Evolutionary conservation across 2,888 invertebrate species (phyloP), one percentile per base, ranked within the genome.

Genomic region (Seira sanloemensis): DNA sequence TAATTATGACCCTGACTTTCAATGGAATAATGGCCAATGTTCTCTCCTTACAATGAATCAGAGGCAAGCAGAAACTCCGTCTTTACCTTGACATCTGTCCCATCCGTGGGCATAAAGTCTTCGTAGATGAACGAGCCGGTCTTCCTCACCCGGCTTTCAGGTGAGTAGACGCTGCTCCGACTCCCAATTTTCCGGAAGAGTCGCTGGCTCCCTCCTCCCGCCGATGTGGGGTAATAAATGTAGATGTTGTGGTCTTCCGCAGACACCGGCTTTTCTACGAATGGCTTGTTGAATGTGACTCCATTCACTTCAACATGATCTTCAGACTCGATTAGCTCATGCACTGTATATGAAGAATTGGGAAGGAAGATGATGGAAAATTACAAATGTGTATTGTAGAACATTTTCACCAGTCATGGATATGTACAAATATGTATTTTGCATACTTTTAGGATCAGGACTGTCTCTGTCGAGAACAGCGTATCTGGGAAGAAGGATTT

Each of bases 81-180:
- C n/a, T 85, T 84, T 89, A 93, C 94, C 92, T 94, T 94, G 1
- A 95, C 94, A 91, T 94, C 94, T 2, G 94, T 94, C 2, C 99
- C 99, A 93, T 99, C 99, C 50, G 99, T 99, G 4, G 99, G 99
- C 98, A 99, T 99, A 92, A 99, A 99, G 92, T 99, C 99, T 93
- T 99, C 99, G 91, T 99, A 99, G 91, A 99, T 98, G 92, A 97
- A 99, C 12, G 98, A 98, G 66, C 99, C 99, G 71, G 97, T 97
- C 92, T 97, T 98, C 78, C 99, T 93, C 5, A 99, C 97, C 90
- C 97, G 94, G 66, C 97, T 98, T 92, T 98, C 97, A 5, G 98
- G 97, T 0, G 98, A 98, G 92, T 99, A 99, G 82, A 99, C 98
- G 92, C 98, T 99, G 92, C 98, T 98, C 79, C 99, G 94, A 91